Percentiles rank a stretch among this genome's conserved stretches.
phyloP scores from a whole-genome alignment of 2,888 invertebrate genomes.

The Nymphalis c-album region DNA sequence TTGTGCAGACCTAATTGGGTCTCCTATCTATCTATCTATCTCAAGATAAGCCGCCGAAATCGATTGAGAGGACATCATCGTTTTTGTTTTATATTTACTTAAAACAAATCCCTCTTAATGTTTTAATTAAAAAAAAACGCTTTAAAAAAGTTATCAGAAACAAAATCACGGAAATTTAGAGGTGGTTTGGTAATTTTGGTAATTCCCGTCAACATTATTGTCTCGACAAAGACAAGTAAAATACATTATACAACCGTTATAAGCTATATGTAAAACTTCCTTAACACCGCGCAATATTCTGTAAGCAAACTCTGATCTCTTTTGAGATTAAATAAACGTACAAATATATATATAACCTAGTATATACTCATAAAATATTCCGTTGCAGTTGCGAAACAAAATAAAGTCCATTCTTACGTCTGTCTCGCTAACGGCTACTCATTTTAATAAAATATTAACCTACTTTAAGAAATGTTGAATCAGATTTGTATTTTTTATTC shows the following conservation, averaged over 20 bases:
- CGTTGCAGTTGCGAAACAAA: conserved; percentile 9
- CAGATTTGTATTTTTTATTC: no score
- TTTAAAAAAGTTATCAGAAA: no score
- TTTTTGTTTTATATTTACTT: no score
- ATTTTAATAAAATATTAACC: conserved; percentile 25
- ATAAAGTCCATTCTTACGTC: conserved; percentile 13
- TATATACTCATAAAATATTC: conserved; percentile 14
- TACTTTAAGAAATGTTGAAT: conserved; percentile 17
- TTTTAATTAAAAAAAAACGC: neutral
- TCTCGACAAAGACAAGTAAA: neutral
- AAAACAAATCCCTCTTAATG: neutral
- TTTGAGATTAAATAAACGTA: conserved; percentile 11
- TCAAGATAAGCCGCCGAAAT: no score
- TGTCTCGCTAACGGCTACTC: conserved; percentile 5
- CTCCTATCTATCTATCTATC: no score
- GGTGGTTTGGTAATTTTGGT: no score
- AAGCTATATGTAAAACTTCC: neutral
- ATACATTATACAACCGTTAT: neutral
- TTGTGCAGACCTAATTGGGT: no score
- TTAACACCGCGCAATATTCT: neutral
- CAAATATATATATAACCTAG: neutral
- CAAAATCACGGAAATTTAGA: no score
- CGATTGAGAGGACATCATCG: no score
- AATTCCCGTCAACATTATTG: no score
- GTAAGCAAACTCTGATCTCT: neutral